These are phyloP conservation scores for Dinocampus coccinellae DNA, from an alignment of 2,888 invertebrate species.

Conservation along the genomic window DNA sequence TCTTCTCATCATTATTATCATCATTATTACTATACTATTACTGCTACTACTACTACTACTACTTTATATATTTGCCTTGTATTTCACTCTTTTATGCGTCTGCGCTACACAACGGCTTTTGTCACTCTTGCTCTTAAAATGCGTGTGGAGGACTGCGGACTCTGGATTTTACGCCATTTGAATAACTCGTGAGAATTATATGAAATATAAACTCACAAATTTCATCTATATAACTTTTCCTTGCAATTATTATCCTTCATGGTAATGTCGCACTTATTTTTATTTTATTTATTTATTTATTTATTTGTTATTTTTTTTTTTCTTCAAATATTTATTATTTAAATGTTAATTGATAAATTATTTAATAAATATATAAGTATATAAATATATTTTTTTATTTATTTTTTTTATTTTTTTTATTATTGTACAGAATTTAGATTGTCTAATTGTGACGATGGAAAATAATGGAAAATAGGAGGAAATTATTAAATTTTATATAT, in stretches of 20 bases:
- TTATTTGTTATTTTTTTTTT: neutral
- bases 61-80: neutral
- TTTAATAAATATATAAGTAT: no score
- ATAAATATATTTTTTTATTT: no score
- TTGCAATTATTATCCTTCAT: neutral
- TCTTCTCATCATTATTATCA: neutral
- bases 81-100: conserved; percentile 24
- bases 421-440: no score
- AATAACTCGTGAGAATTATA: neutral
- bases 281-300: neutral
- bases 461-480: neutral
- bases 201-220: neutral
- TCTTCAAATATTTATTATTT: no score
- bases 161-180: conserved; percentile 17
- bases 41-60: no score
- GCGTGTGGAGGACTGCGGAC: conserved; percentile 1
- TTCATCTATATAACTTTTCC: neutral
- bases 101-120: conserved; percentile 5
- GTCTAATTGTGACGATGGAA: no score
- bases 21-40: neutral
- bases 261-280: neutral
- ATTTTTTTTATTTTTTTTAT: no score
- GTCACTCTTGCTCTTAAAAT: conserved; percentile 18
- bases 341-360: no score
- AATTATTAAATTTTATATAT: neutral